Evolutionary conservation across 2,797 vertebrate species (phyloP), one percentile per base, ranked within the genome.

Genomic region (Falco naumanni): DNA sequence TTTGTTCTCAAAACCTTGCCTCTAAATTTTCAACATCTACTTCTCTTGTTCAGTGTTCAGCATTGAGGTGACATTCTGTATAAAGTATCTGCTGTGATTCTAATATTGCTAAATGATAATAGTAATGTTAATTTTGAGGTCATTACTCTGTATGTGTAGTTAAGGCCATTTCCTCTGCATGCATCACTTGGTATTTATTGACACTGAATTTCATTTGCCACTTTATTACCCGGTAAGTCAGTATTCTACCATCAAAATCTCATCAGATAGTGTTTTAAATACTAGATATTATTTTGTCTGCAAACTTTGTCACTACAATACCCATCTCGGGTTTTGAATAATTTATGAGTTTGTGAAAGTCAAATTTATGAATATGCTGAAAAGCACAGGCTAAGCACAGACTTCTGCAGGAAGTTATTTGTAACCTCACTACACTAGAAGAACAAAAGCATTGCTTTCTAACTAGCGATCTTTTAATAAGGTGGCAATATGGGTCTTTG

Each of bases 161-260:
- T 92, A 84, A 93, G 48, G 84, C 12, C 34, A 79, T 95, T 96
- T 96, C 70, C 25, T 90, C 65, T 88, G 64, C 18, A 84, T 64
- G 81, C 86, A 74, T 90, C 70, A 85, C 74, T 95, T 93, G 70
- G 19, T 90, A 84, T 93, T 94, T 90, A 95, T 82, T 76, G 89
- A 81, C 59, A 79, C 0, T 87, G 88, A 82, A 64, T 92, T 93
- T 79, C 74, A 92, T 84, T 93, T 94, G 63, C 66, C 33, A 59
- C 89, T 95, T 95, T 95, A 96, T 94, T 89, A 90, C n/a, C 26
- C 43, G 82, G 74, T 76, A 92, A 87, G 43, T 74, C 77, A 65
- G 66, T 47, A 86, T 51, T 81, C 47, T 72, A 79, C 34, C 80
- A 92, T 45, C 26, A 70, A 47, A 84, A 79, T 89, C 65, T 92